Evolutionary conservation across 2,888 invertebrate species (phyloP), one percentile per base, ranked within the genome.

Genomic region (Timandra comae): DNA sequence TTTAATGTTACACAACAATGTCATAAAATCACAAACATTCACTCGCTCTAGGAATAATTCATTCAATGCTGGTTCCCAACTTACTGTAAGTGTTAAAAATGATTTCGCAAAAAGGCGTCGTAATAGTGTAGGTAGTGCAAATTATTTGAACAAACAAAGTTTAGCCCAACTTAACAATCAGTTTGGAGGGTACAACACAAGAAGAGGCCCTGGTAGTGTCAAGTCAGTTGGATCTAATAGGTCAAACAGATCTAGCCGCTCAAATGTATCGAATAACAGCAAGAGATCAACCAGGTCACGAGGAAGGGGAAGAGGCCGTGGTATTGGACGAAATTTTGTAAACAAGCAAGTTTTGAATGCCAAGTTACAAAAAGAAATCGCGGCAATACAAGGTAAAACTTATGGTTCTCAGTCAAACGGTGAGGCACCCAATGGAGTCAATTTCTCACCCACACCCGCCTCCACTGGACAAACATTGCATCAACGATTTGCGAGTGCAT

Each of bases 81-180:
- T 85, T 7, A 81, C 82, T 30, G 84, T 86, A 3, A 84, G 81
- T 56, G 84, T 86, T 1, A 71, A 79, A 1, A 86, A 86, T 56
- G 79, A 86, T 43, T 75, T 82, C 52, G 56, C 58, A 1, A 76
- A 66, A 30, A 72, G 65, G 31, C 77, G 86, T 23, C 72, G 81
- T 22, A 84, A 85, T 42, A 80, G 82, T 52, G 61, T 78, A 31
- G 84, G 84, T 1, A 78, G 60, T 45, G 58, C 65, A 12, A 72
- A 71, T 27, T 86, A 84, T 38, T 62, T 86, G 23, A 76, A 79
- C 43, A 68, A 61, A 46, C 71, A 76, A 27, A 81, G 70, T 35
- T 53, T 86, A 44, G 76, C 75, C n/a, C 72, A 76, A 38, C 58
- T 86, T 2, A 77, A 69, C 42, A 71, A 71, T 46, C 70, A 79